Conservation (phyloP, 2,888 invertebrate genomes). For the Nomada lathburiana region DNA sequence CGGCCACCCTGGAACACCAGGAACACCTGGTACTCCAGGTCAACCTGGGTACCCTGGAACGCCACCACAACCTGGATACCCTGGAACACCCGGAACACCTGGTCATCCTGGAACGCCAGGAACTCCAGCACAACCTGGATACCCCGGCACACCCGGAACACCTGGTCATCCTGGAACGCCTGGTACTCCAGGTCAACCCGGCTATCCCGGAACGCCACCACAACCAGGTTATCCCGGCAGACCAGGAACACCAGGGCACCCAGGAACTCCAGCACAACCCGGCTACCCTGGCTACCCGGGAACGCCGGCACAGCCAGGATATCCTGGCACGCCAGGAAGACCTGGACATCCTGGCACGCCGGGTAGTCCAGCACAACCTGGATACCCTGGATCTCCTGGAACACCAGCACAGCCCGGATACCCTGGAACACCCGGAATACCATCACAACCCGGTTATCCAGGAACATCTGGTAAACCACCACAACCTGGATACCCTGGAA, state of each 20-base stretch:
- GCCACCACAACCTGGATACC: conserved; percentile 43
- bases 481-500: conserved; percentile 68
- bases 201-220: conserved; percentile 67
- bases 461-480: conserved; percentile 48
- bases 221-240: conserved; percentile 74
- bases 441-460: conserved; percentile 41
- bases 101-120: conserved; percentile 65
- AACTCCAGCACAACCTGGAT: conserved; percentile 54
- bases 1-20: conserved; percentile 58
- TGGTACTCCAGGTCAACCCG: conserved; percentile 40
- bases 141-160: conserved; percentile 62
- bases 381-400: conserved; percentile 25
- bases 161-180: conserved; percentile 69
- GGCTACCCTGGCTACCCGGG: conserved; percentile 53
- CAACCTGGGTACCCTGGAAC: conserved; percentile 62
- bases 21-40: conserved; percentile 61
- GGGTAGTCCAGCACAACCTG: conserved; percentile 57
- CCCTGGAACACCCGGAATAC: conserved; percentile 64
- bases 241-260: conserved; percentile 83
- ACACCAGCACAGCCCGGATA: conserved; percentile 49
- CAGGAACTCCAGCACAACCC: conserved; percentile 28
- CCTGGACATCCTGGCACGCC: conserved; percentile 69
- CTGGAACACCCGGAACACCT: conserved; percentile 64
- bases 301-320: conserved; percentile 53
- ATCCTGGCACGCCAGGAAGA: conserved; percentile 62